Percentiles rank a stretch among this genome's conserved stretches.
Conservation (phyloP, 1,140 invertebrate species). For the Lanistes nyassanus region DNA sequence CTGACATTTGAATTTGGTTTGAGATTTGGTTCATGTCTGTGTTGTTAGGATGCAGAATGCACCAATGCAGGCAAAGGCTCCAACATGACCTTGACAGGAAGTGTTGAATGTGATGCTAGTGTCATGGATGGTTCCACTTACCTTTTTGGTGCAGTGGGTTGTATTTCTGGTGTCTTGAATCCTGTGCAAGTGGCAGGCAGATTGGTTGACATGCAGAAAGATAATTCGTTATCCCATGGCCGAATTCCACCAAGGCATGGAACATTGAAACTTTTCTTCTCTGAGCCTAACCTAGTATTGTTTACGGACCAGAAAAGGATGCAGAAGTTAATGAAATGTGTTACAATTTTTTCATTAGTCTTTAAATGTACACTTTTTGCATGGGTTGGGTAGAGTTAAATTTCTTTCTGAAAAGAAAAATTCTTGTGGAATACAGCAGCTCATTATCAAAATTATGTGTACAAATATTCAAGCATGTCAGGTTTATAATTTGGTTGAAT, state of each 20-base stretch:
- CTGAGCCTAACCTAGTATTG: too few species aligned
- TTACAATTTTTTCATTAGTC: neutral
- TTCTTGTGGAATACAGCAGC: too few species aligned
- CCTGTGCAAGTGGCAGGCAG: constrained; percentile 65
- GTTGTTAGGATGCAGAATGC: constrained; percentile 75
- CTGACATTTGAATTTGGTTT: too few species aligned
- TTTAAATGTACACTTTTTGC: neutral
- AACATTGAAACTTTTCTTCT: neutral
- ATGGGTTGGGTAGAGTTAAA: too few species aligned
- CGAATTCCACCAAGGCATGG: constrained; percentile 67
- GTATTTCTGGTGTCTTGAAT: constrained; percentile 65
- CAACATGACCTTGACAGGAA: constrained; percentile 85
- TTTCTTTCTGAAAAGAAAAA: too few species aligned
- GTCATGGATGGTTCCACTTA: constrained; percentile 87
- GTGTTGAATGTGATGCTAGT: constrained; percentile 92
- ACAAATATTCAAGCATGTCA: too few species aligned
- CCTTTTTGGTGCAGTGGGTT: constrained; percentile 83
- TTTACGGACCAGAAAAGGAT: too few species aligned
- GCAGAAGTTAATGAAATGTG: too few species aligned
- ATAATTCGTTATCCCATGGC: constrained; percentile 59
- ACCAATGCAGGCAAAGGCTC: constrained; percentile 95
- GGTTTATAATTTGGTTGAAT: too few species aligned
- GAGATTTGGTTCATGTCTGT: too few species aligned
- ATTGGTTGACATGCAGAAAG: constrained; percentile 63
- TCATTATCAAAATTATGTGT: too few species aligned